Evolutionary conservation across 2,888 invertebrate species (phyloP).

Genomic region (Hetaerina titia): DNA sequence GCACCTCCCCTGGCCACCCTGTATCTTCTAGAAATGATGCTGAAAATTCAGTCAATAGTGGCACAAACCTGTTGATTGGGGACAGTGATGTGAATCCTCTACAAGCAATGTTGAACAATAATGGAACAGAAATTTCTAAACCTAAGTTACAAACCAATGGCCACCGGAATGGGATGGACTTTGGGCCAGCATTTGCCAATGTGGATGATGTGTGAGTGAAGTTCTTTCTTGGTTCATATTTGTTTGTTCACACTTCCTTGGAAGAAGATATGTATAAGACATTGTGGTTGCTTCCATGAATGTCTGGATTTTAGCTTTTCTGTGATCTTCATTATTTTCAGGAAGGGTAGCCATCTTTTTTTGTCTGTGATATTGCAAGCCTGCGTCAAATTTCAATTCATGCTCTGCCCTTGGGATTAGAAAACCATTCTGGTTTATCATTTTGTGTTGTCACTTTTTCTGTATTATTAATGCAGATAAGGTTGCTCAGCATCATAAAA

Average conservation of each 20-base stretch:
- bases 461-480: too few species aligned
- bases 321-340: neutral
- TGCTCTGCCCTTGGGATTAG: too few species aligned
- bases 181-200: slow-evolving; percentile 71
- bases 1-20: slow-evolving; percentile 51
- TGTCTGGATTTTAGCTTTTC: neutral
- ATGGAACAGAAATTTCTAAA: slow-evolving; percentile 64
- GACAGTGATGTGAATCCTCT: slow-evolving; percentile 49
- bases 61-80: slow-evolving; percentile 54
- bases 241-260: neutral
- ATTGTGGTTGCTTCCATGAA: neutral
- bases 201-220: slow-evolving; percentile 72
- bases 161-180: slow-evolving; percentile 71
- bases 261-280: neutral
- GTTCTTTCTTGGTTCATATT: neutral
- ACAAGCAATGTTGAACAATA: slow-evolving; percentile 63
- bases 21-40: slow-evolving; percentile 53
- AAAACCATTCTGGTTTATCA: too few species aligned
- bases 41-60: slow-evolving; percentile 59
- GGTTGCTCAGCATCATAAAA: too few species aligned
- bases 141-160: slow-evolving; percentile 70
- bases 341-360: neutral
- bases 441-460: too few species aligned
- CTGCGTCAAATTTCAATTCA: too few species aligned
- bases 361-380: neutral